A percentile compares a stretch with the other conserved stretches of the same genome.
Conservation (phyloP, 2,113 vertebrate genomes). For the Hydrolagus affinis region DNA sequence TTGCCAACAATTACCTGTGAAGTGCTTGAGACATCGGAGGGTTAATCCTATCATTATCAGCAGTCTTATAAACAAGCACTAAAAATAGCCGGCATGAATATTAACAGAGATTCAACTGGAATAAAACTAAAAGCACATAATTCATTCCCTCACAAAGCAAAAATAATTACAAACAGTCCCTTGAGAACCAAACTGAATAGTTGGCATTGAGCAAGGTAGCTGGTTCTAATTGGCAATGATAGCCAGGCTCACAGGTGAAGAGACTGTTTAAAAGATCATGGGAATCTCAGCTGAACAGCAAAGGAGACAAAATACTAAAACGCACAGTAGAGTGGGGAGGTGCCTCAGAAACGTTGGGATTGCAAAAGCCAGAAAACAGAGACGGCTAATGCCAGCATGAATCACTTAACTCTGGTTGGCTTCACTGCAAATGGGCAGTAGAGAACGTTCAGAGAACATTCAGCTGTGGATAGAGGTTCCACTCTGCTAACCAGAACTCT, state of each 20-base stretch:
- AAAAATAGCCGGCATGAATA: background rate
- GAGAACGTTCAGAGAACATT: background rate
- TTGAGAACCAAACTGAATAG: slow-evolving; percentile 15
- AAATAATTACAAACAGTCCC: background rate
- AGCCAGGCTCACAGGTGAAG: slow-evolving; percentile 1
- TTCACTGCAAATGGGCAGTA: background rate
- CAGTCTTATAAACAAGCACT: too few relatives aligned
- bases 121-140: slow-evolving; percentile 9
- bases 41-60: too few relatives aligned
- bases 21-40: too few relatives aligned
- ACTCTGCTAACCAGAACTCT: background rate
- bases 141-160: slow-evolving; percentile 8
- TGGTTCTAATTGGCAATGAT: slow-evolving; percentile 4
- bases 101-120: background rate
- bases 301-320: too few relatives aligned
- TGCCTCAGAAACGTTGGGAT: background rate
- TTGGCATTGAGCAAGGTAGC: background rate
- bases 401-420: background rate
- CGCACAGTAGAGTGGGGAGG: background rate
- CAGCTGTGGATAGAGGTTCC: too few relatives aligned
- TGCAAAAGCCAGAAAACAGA: background rate
- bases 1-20: too few relatives aligned
- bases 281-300: background rate
- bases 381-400: background rate
- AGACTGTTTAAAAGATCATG: background rate